Base-by-base conservation (phyloP, 37 sponge, comb jelly and placozoan species). In the Spongilla lacustris region DNA sequence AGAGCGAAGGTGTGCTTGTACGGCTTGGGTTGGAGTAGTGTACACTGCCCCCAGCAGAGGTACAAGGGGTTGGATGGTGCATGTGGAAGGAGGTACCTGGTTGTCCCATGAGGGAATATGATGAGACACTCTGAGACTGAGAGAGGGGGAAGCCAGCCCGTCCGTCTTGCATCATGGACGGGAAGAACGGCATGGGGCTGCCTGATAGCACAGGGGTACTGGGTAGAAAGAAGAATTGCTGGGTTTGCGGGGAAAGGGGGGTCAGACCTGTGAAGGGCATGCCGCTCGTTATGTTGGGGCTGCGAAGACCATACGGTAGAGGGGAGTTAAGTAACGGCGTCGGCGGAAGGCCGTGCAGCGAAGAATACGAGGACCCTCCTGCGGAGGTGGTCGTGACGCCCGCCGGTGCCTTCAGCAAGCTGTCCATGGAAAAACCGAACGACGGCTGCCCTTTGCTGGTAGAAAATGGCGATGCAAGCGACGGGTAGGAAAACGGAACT, bases 141-240 rank as follows among this genome's bases (percentile, higher is more conserved):
- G 88, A 88, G 72, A 88, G 82, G 27, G 88, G 77, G 69, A 81
- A 77, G 26, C 29, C 68, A 25, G 50, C 82, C 4, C 68, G 74
- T 17, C 58, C 58, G 21, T 58, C 58, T 58, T 58, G 58, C 23
- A 85, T 67, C 5, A 80, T 67, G 24, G 85, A 82, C n/a, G 86
- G 86, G 33, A 86, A 86, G 78, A 91, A 91, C 21, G 83, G 28
- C 25, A 79, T 41, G 0, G 91, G 73, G 67, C 82, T 68, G 22
- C 74, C 28, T 2, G 86, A 81, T 13, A 90, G 71, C 4, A 91
- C 91, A 41, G 91, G 91, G 31, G 91, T 91, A 21, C 87, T 91
- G 0, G 91, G 91, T 85, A 91, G 86, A 71, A 91, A 91, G 91
- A 91, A 82, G 70, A 91, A 91, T 68, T 91, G 91, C 48, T 85